phyloP scores from a whole-genome alignment of 2,113 vertebrate species.

The Butorides virescens region DNA sequence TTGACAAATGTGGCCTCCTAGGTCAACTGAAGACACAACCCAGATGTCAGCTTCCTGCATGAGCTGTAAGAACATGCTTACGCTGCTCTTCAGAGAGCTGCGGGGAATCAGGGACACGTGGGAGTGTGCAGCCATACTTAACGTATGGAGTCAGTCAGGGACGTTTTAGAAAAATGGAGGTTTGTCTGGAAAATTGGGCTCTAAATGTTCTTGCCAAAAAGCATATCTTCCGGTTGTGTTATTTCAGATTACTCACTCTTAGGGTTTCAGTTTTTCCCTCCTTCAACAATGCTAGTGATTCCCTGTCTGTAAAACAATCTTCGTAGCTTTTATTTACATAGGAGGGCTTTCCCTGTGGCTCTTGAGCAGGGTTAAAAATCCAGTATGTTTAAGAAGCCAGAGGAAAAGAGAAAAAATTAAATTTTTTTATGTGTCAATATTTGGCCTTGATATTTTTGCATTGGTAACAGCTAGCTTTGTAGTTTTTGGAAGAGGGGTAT shows the following conservation, averaged over 20 bases:
- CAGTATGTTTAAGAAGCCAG: not conserved
- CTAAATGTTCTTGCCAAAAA: not conserved
- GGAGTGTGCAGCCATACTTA: not conserved
- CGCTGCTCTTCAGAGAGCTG: not conserved
- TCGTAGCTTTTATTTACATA: not conserved
- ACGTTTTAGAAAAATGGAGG: not conserved
- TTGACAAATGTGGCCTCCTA: constrained; percentile 36
- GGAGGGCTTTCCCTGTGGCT: not conserved
- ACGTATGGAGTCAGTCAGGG: not conserved
- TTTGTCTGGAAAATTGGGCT: constrained; percentile 4
- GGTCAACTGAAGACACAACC: constrained; percentile 38
- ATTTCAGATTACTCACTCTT: not conserved
- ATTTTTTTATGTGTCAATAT: not conserved
- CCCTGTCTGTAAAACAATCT: not conserved
- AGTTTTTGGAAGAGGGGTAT: not conserved
- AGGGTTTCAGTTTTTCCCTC: not conserved
- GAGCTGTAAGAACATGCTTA: constrained; percentile 28
- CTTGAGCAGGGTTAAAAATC: not conserved
- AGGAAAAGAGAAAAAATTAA: not conserved
- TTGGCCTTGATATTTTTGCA: not conserved
- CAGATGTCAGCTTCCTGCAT: not conserved
- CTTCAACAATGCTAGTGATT: not conserved
- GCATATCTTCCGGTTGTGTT: not conserved
- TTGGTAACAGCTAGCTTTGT: not conserved
- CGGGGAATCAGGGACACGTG: not conserved